Evolutionary conservation across 2,113 vertebrate genomes (phyloP).

Genomic region (Hepsetus odoe): DNA sequence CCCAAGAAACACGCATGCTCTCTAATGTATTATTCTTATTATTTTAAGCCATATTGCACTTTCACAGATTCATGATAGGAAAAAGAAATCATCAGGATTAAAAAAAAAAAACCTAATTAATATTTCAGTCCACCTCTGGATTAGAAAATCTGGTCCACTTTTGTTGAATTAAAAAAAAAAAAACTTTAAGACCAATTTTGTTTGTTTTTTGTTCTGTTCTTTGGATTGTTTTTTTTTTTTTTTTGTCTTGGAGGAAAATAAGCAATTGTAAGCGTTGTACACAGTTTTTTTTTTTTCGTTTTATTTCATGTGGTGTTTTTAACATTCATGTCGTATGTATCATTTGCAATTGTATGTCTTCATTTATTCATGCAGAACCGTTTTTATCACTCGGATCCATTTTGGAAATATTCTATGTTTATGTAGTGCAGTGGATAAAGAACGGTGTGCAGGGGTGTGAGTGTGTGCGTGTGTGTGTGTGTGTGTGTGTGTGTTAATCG

Average conservation of each 20-base stretch:
- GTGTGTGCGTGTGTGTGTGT: too few species aligned
- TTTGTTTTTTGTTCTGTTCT: slow-evolving; percentile 3
- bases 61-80: slow-evolving; percentile 45
- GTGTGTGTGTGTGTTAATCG: slow-evolving; percentile 58
- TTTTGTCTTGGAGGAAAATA: slow-evolving; percentile 16
- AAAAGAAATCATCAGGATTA: slow-evolving; percentile 48
- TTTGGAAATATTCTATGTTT: slow-evolving; percentile 61
- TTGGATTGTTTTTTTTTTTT: slow-evolving; percentile 17
- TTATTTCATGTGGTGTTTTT: slow-evolving; percentile 47
- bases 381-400: slow-evolving; percentile 46
- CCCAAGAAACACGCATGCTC: slow-evolving; percentile 55
- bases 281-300: slow-evolving; percentile 47
- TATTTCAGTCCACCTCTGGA: neutral
- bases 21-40: slow-evolving; percentile 24
- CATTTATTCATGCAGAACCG: slow-evolving; percentile 53
- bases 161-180: slow-evolving; percentile 41
- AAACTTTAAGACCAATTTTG: slow-evolving; percentile 26
- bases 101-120: slow-evolving; percentile 15
- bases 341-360: slow-evolving; percentile 62
- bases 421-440: slow-evolving; percentile 61
- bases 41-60: slow-evolving; percentile 48
- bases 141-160: slow-evolving; percentile 26
- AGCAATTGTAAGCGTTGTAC: slow-evolving; percentile 41
- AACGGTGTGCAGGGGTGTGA: too few species aligned
- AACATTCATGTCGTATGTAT: slow-evolving; percentile 57